Evolutionary conservation across 2,113 vertebrate species (phyloP).

Genomic region (Menura novaehollandiae): DNA sequence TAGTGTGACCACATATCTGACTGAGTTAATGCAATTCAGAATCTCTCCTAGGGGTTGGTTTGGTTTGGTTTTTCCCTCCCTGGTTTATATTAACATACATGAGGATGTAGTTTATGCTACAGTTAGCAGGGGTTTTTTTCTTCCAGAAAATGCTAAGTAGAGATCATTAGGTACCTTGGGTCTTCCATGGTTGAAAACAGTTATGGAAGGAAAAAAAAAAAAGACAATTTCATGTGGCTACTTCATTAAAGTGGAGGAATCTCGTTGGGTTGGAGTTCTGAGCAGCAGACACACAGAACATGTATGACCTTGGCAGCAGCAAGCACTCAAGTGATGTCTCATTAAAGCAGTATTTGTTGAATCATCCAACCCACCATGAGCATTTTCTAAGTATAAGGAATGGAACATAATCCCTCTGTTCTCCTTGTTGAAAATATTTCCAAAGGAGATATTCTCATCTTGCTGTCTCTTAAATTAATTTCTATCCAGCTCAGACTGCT

Average conservation of each 20-base stretch:
- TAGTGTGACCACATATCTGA: not conserved
- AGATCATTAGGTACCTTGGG: not conserved
- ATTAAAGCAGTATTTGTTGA: conserved; percentile 59
- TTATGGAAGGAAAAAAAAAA: not conserved
- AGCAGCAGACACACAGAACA: conserved; percentile 5
- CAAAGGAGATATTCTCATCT: not conserved
- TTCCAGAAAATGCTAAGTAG: not conserved
- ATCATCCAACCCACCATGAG: not conserved
- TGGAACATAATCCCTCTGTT: not conserved
- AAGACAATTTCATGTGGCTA: not conserved
- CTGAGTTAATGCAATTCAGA: not conserved
- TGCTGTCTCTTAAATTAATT: not conserved
- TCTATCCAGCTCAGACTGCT: not conserved
- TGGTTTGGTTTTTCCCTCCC: not conserved
- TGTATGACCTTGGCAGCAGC: conserved; percentile 44
- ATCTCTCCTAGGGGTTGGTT: not conserved
- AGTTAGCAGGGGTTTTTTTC: not conserved
- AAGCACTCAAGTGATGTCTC: conserved; percentile 36
- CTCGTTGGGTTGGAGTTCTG: not conserved
- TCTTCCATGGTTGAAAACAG: not conserved
- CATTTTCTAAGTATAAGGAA: not conserved
- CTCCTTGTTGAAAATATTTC: not conserved
- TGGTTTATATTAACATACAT: not conserved
- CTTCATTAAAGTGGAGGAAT: conserved; percentile 1
- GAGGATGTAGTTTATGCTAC: not conserved